phyloP scores from a whole-genome alignment of 2,113 vertebrate species.

The Heterotilapia buettikoferi region DNA sequence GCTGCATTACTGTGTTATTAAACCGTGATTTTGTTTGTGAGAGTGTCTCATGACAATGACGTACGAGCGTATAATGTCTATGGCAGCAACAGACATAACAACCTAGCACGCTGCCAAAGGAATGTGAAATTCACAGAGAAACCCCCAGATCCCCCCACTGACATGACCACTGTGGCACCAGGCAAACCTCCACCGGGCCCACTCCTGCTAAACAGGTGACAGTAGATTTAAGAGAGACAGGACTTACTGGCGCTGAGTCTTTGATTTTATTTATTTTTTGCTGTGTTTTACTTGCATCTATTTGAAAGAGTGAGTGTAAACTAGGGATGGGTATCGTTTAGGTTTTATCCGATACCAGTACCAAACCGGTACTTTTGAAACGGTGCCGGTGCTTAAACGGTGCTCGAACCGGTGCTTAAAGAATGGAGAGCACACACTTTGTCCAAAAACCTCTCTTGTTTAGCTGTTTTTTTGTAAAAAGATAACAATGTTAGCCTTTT shows the following conservation, averaged over 20 bases:
- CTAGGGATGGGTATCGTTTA: no score
- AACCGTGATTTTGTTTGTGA: neutral
- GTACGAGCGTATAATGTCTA: neutral
- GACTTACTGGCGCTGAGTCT: rapidly evolving
- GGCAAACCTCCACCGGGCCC: rapidly evolving
- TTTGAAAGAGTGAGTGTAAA: neutral
- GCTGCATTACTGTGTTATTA: neutral
- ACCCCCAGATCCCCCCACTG: neutral
- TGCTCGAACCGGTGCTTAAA: no score
- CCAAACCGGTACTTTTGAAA: no score
- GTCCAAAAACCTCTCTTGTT: no score
- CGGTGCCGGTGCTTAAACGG: no score
- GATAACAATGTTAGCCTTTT: no score
- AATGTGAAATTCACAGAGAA: neutral
- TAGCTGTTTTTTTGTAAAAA: no score
- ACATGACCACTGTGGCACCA: rapidly evolving
- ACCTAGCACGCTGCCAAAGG: neutral
- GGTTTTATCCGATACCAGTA: no score
- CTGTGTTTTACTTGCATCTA: neutral
- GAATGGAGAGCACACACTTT: no score
- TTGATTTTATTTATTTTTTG: rapidly evolving
- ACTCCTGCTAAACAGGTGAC: neutral
- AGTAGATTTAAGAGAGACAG: neutral
- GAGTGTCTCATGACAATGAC: neutral
- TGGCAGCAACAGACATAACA: neutral